Conservation (phyloP, 2,888 invertebrate species). For the Agrochola litura region DNA sequence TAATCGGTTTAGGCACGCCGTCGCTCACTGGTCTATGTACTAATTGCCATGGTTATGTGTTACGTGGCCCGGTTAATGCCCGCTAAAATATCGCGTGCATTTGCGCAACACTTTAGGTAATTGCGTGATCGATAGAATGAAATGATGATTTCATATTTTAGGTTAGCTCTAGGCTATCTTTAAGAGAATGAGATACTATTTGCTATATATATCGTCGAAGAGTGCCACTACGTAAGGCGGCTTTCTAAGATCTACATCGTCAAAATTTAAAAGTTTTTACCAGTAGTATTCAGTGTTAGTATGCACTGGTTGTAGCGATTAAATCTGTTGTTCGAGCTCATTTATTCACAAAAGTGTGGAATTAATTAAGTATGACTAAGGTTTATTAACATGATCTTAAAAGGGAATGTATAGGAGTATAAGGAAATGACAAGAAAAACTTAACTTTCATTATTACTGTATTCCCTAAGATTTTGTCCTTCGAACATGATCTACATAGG, state of each 20-base stretch:
- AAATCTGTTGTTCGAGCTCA: neutral
- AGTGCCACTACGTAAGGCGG: neutral
- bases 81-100: conserved; percentile 82
- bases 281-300: neutral
- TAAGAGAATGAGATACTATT: neutral
- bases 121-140: conserved; percentile 80
- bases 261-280: neutral
- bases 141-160: conserved; percentile 46
- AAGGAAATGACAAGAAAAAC: neutral
- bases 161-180: conserved; percentile 12
- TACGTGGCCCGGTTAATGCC: conserved; percentile 82
- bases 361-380: conserved; percentile 1
- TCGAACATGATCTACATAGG: conserved; percentile 60
- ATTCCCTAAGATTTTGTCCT: conserved; percentile 58
- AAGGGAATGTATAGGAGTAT: conserved; percentile 1
- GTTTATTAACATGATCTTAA: neutral
- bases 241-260: neutral
- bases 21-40: conserved; percentile 86
- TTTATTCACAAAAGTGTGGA: neutral
- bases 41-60: conserved; percentile 86
- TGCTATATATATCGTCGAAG: neutral
- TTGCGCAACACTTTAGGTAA: conserved; percentile 79
- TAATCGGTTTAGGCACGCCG: conserved; percentile 88
- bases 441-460: conserved; percentile 8
- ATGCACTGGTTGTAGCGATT: neutral